phyloP scores from a whole-genome alignment of 2,888 invertebrate genomes.

The Cataglyphis albicans region DNA sequence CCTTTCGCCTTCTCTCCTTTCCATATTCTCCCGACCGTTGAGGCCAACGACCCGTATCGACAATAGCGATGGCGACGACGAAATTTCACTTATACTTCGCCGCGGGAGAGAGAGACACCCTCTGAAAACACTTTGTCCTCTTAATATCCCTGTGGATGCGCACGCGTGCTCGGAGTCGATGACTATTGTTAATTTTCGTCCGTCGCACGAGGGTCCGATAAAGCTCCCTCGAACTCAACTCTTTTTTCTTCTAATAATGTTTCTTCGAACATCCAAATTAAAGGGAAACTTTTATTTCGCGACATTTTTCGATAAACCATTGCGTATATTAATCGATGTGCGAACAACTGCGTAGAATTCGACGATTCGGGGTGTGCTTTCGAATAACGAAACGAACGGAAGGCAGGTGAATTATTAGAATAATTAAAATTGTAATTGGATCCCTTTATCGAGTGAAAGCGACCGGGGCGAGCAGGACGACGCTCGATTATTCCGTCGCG shows the following conservation, averaged over 20 bases:
- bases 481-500: constrained; percentile 52
- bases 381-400: constrained; percentile 18
- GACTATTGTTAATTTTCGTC: constrained; percentile 21
- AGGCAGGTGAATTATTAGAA: constrained; percentile 30
- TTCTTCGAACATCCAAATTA: background rate
- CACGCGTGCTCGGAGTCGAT: background rate
- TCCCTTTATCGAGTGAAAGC: constrained; percentile 59
- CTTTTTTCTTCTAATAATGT: background rate
- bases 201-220: background rate
- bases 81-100: constrained; percentile 44
- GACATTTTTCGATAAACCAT: background rate
- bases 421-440: constrained; percentile 61
- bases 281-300: background rate
- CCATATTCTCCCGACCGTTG: background rate
- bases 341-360: background rate
- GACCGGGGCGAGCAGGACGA: constrained; percentile 18
- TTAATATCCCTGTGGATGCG: background rate
- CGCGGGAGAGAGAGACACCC: constrained; percentile 3
- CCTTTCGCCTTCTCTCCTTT: constrained; percentile 9
- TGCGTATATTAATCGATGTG: too few species aligned
- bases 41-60: constrained; percentile 52
- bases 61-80: constrained; percentile 38
- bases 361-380: constrained; percentile 30
- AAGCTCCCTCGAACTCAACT: background rate
- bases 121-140: constrained; percentile 13